Conservation (phyloP, 2,797 vertebrate genomes). For the Diplodus puntazzo region DNA sequence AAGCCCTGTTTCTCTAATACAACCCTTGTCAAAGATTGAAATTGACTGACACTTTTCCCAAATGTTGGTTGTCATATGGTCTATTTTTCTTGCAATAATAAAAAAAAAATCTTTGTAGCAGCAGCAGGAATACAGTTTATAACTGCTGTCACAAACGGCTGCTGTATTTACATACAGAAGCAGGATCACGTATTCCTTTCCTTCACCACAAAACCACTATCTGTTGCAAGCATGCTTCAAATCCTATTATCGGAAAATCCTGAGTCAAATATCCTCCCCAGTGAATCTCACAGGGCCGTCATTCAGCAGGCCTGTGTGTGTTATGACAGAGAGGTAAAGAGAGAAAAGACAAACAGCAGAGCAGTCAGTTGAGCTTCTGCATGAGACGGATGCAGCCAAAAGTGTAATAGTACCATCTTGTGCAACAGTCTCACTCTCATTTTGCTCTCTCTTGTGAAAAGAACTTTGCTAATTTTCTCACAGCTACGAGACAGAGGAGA, state of each 20-base stretch:
- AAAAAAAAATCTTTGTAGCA: slow-evolving; percentile 16
- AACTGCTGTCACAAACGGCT: slow-evolving; percentile 44
- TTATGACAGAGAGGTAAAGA: slow-evolving; percentile 81
- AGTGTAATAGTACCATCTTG: slow-evolving; percentile 39
- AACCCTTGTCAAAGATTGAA: not conserved
- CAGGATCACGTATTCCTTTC: slow-evolving; percentile 66
- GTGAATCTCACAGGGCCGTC: slow-evolving; percentile 77
- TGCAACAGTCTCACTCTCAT: slow-evolving; percentile 45
- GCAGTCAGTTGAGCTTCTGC: slow-evolving; percentile 46
- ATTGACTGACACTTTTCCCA: slow-evolving; percentile 14
- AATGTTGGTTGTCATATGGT: slow-evolving; percentile 10
- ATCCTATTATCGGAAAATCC: slow-evolving; percentile 83
- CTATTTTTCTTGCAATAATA: slow-evolving; percentile 25
- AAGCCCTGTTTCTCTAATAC: slow-evolving; percentile 6
- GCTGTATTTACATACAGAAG: slow-evolving; percentile 66
- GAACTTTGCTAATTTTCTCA: slow-evolving; percentile 60
- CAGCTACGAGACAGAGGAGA: slow-evolving; percentile 39
- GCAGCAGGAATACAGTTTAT: slow-evolving; percentile 22
- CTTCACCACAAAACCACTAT: slow-evolving; percentile 79
- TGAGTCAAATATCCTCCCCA: slow-evolving; percentile 81
- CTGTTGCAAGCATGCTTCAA: slow-evolving; percentile 79
- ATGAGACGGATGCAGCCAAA: slow-evolving; percentile 48
- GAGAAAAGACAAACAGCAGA: slow-evolving; percentile 72
- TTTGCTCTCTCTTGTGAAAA: slow-evolving; percentile 50
- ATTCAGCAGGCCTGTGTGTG: slow-evolving; percentile 69